Evolutionary conservation across 1,140 invertebrate species (phyloP).

Genomic region (Zaprionus nigranus): DNA sequence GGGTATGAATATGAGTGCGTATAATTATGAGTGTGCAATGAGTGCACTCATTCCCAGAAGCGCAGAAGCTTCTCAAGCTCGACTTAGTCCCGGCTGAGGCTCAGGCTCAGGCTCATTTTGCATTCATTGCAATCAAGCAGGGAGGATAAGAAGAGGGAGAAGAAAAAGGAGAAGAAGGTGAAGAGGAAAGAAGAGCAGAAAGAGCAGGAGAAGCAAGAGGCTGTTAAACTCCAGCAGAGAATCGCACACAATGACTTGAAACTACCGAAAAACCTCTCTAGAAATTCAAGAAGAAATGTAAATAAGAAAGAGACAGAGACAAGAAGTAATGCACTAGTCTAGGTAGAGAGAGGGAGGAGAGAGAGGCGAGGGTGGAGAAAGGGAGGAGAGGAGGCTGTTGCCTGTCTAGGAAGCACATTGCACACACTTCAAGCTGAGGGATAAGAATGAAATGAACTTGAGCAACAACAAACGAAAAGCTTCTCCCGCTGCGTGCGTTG

Average conservation of each 20-base stretch:
- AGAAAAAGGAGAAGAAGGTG: neutral
- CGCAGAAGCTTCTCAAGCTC: neutral
- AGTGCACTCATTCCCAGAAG: constrained; percentile 15
- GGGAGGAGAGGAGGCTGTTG: too few species aligned
- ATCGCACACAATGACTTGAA: constrained; percentile 57
- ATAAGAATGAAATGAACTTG: constrained; percentile 16
- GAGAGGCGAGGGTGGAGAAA: neutral
- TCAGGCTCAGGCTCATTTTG: constrained; percentile 8
- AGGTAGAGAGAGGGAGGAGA: too few species aligned
- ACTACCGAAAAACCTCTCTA: constrained; percentile 43
- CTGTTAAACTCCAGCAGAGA: constrained; percentile 20
- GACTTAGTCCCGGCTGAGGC: neutral
- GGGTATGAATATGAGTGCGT: neutral
- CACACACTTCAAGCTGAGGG: constrained; percentile 8
- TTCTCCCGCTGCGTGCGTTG: constrained; percentile 34
- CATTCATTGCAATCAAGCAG: constrained; percentile 21
- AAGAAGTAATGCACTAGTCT: constrained; percentile 22
- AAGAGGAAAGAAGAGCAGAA: neutral
- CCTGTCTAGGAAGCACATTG: constrained; percentile 16
- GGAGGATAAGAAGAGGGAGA: neutral
- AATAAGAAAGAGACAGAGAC: constrained; percentile 31
- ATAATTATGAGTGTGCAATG: neutral
- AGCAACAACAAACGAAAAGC: constrained; percentile 7
- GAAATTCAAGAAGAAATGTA: constrained; percentile 57
- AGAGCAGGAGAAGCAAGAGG: neutral